phyloP scores from a whole-genome alignment of 2,797 vertebrate species.

The Acestrorhynchus altus region DNA sequence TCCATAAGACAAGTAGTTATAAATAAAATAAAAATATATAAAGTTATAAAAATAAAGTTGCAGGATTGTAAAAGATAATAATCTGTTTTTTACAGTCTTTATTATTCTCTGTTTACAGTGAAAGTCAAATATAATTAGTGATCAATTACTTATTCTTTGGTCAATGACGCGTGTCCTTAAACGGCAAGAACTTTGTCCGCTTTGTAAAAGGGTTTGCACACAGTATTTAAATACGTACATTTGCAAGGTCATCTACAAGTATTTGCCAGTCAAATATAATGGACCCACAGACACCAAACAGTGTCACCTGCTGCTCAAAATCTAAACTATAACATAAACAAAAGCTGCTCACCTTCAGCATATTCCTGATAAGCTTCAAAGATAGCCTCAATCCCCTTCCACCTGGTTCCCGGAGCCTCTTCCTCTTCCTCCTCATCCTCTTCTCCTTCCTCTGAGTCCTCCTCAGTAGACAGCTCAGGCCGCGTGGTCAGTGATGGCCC shows the following conservation, averaged over 20 bases:
- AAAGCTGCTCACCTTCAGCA: conserved; percentile 87
- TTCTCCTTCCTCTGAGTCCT: conserved; percentile 77
- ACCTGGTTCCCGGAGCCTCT: conserved; percentile 80
- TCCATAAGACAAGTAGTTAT: too few species aligned
- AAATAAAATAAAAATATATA: too few species aligned
- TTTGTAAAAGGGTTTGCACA: not conserved
- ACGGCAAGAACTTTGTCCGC: too few species aligned
- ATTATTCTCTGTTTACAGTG: too few species aligned
- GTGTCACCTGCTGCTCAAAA: conserved; percentile 27
- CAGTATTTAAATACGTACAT: not conserved
- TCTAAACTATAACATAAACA: not conserved
- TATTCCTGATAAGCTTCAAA: conserved; percentile 98
- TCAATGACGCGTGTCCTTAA: too few species aligned
- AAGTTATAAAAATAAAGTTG: too few species aligned
- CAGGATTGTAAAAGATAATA: too few species aligned
- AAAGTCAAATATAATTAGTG: too few species aligned
- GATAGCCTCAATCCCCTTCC: conserved; percentile 96
- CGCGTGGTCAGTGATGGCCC: conserved; percentile 58
- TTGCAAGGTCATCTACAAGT: not conserved
- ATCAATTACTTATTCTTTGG: too few species aligned
- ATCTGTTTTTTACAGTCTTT: too few species aligned
- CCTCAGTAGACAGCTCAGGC: conserved; percentile 78
- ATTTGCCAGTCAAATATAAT: not conserved
- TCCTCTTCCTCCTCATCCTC: conserved; percentile 81
- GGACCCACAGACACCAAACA: not conserved